phyloP scores from a whole-genome alignment of 2,888 invertebrate genomes.

The Agonum fuliginosum region DNA sequence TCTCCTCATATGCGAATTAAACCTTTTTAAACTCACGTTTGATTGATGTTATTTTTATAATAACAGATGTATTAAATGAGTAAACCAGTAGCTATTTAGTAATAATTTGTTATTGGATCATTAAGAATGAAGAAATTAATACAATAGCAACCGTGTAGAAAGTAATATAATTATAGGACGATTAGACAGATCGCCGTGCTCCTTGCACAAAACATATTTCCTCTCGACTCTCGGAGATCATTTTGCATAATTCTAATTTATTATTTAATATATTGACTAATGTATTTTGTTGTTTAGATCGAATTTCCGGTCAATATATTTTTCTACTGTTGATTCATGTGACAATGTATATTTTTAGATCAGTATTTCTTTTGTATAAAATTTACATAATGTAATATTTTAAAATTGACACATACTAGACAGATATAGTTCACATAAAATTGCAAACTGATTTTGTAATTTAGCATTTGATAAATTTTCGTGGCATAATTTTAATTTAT shows the following conservation, averaged over 20 bases:
- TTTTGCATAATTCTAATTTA: conserved; percentile 45
- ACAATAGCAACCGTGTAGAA: conserved; percentile 50
- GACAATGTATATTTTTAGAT: neutral
- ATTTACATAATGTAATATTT: conserved; percentile 29
- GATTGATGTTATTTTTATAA: conserved; percentile 2
- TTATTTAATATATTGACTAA: conserved; percentile 35
- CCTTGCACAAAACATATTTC: conserved; percentile 29
- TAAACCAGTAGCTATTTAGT: conserved; percentile 39
- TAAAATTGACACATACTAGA: neutral
- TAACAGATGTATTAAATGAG: conserved; percentile 1
- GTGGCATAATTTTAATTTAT: no score
- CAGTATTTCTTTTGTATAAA: neutral
- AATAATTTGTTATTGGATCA: conserved; percentile 38
- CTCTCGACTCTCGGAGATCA: neutral
- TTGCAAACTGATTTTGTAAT: neutral
- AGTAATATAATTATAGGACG: conserved; percentile 51
- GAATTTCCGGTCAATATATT: conserved; percentile 2
- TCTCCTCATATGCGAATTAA: neutral
- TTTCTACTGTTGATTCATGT: neutral
- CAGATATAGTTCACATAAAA: neutral
- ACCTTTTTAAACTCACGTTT: neutral
- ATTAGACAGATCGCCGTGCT: conserved; percentile 31
- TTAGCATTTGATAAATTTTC: neutral
- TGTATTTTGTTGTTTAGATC: neutral
- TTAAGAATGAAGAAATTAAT: conserved; percentile 56